Evolutionary conservation across 2,113 vertebrate genomes (phyloP).

Genomic region (Percina caprodes): DNA sequence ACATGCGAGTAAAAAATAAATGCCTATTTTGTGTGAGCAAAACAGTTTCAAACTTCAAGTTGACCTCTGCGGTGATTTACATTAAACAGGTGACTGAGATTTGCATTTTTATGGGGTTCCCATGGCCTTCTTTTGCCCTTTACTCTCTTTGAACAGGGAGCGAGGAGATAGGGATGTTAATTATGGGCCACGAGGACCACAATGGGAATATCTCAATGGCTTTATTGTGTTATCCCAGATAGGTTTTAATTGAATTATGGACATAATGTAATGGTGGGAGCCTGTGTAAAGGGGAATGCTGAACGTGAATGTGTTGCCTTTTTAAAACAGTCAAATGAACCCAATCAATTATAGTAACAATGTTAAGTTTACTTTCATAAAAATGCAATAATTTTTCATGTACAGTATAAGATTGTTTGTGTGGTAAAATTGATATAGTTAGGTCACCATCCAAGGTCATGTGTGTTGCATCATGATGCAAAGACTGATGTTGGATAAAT

Average conservation of each 20-base stretch:
- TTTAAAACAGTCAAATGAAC: slow-evolving; percentile 35
- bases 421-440: not conserved
- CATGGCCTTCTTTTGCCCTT: slow-evolving; percentile 73
- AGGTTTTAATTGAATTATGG: slow-evolving; percentile 79
- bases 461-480: not conserved
- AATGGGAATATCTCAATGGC: slow-evolving; percentile 75
- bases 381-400: slow-evolving; percentile 16
- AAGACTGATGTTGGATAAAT: not conserved
- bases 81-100: slow-evolving; percentile 76
- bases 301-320: slow-evolving; percentile 20
- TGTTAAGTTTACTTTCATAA: slow-evolving; percentile 24
- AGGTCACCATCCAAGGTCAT: slow-evolving; percentile 35
- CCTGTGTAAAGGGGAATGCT: slow-evolving; percentile 32
- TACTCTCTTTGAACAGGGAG: slow-evolving; percentile 64
- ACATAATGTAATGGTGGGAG: slow-evolving; percentile 19
- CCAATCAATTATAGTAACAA: slow-evolving; percentile 35
- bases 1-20: not conserved
- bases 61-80: slow-evolving; percentile 63
- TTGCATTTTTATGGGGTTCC: slow-evolving; percentile 82
- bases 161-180: slow-evolving; percentile 76
- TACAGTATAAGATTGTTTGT: not conserved
- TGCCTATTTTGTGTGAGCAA: not conserved
- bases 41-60: slow-evolving; percentile 53
- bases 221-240: slow-evolving; percentile 69
- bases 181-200: slow-evolving; percentile 70